phyloP scores from a whole-genome alignment of 2,888 invertebrate genomes.

The Dendrolimus houi region DNA sequence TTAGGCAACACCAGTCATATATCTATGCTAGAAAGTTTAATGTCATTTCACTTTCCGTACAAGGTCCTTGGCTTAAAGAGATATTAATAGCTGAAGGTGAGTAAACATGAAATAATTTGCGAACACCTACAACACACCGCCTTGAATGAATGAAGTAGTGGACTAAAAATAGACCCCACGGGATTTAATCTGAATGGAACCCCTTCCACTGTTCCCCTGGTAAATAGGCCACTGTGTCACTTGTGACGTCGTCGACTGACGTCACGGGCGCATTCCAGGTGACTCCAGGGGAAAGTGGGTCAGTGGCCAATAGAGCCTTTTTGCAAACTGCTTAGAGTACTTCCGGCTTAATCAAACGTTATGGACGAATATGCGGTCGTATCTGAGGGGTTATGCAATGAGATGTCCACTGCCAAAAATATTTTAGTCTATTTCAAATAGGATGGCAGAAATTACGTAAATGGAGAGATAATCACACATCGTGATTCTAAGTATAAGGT shows the following conservation, averaged over 20 bases:
- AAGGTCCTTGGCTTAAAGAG: no score
- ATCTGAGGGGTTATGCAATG: no score
- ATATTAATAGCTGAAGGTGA: no score
- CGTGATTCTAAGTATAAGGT: no score
- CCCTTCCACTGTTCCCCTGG: slow-evolving; percentile 25
- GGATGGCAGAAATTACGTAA: no score
- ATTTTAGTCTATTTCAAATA: no score
- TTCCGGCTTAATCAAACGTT: neutral
- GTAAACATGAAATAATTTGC: slow-evolving; percentile 10
- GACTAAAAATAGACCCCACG: slow-evolving; percentile 53
- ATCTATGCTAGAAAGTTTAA: no score
- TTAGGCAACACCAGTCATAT: no score
- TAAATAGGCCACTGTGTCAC: slow-evolving; percentile 64
- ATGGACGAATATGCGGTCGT: no score
- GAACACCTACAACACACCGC: slow-evolving; percentile 10
- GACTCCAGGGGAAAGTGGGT: slow-evolving; percentile 38
- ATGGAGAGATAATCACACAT: no score
- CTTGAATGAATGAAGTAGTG: slow-evolving; percentile 62
- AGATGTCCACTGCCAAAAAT: no score
- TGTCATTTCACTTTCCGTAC: no score
- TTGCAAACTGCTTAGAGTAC: neutral
- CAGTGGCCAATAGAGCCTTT: slow-evolving; percentile 22
- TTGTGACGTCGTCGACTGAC: slow-evolving; percentile 53
- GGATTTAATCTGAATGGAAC: slow-evolving; percentile 61
- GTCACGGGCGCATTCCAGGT: slow-evolving; percentile 60